Conservation (phyloP, 2,888 invertebrate genomes). For the Calameuta filiformis region DNA sequence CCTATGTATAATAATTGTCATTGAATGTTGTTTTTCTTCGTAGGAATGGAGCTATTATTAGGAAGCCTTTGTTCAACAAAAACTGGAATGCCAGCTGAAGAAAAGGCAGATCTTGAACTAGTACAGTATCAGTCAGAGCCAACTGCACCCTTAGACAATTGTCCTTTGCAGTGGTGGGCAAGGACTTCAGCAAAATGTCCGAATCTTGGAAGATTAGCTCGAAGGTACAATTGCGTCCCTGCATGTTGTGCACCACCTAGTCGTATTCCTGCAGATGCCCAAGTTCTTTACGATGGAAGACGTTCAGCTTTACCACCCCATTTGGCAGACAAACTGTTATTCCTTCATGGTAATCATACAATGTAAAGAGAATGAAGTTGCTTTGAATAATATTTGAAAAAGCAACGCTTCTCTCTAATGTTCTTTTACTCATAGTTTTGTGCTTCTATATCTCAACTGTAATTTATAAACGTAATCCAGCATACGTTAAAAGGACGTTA, state of each 20-base stretch:
- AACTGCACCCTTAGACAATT: slow-evolving; percentile 64
- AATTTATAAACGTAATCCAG: neutral
- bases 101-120: slow-evolving; percentile 65
- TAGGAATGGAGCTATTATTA: slow-evolving; percentile 66
- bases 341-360: slow-evolving; percentile 61
- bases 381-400: neutral
- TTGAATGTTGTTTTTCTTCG: slow-evolving; percentile 15
- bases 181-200: slow-evolving; percentile 63
- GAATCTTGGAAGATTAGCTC: slow-evolving; percentile 62
- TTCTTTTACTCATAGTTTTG: neutral
- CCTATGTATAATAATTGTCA: slow-evolving; percentile 2
- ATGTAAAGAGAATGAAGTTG: slow-evolving; percentile 28
- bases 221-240: slow-evolving; percentile 66
- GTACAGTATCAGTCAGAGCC: slow-evolving; percentile 67
- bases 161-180: slow-evolving; percentile 67
- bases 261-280: slow-evolving; percentile 61
- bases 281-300: slow-evolving; percentile 59
- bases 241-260: slow-evolving; percentile 64
- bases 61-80: slow-evolving; percentile 60
- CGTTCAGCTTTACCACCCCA: slow-evolving; percentile 63
- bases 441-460: neutral
- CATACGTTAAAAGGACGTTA: neutral
- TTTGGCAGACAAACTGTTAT: slow-evolving; percentile 62
- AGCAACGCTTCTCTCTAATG: neutral
- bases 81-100: slow-evolving; percentile 61